phyloP scores from a whole-genome alignment of 2,888 invertebrate genomes.

The Carabus problematicus region DNA sequence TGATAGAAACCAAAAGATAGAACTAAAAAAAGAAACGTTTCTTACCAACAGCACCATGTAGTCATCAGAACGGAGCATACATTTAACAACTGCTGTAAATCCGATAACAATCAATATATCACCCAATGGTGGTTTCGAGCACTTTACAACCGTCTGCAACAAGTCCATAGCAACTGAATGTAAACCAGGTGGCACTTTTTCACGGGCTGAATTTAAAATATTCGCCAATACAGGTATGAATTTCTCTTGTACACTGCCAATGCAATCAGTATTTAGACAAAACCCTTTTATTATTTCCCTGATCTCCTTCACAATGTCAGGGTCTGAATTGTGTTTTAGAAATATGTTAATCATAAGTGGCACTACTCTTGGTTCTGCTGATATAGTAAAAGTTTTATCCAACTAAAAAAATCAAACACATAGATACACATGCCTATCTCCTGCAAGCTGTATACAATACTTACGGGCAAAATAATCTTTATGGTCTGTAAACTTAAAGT shows the following conservation, averaged over 20 bases:
- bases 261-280: constrained; percentile 66
- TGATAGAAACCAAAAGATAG: no score
- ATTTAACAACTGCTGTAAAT: constrained; percentile 71
- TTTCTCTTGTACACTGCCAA: constrained; percentile 67
- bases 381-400: constrained; percentile 59
- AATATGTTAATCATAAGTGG: constrained; percentile 73
- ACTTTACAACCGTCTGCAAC: constrained; percentile 69
- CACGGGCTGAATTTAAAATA: constrained; percentile 58
- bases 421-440: constrained; percentile 35
- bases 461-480: constrained; percentile 62
- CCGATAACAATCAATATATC: constrained; percentile 66
- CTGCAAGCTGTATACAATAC: constrained; percentile 43
- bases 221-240: constrained; percentile 71
- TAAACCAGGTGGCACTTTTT: constrained; percentile 54
- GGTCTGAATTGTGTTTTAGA: constrained; percentile 71
- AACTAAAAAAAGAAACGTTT: no score
- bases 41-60: constrained; percentile 66
- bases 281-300: constrained; percentile 71
- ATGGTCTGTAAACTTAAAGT: constrained; percentile 64
- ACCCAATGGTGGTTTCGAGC: constrained; percentile 68
- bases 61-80: constrained; percentile 70
- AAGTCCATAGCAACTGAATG: constrained; percentile 69
- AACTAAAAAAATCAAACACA: constrained; percentile 62
- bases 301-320: constrained; percentile 66
- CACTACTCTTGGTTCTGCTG: constrained; percentile 67